Evolutionary conservation across 2,113 vertebrate species (phyloP).

Genomic region (Oryzias melastigma): DNA sequence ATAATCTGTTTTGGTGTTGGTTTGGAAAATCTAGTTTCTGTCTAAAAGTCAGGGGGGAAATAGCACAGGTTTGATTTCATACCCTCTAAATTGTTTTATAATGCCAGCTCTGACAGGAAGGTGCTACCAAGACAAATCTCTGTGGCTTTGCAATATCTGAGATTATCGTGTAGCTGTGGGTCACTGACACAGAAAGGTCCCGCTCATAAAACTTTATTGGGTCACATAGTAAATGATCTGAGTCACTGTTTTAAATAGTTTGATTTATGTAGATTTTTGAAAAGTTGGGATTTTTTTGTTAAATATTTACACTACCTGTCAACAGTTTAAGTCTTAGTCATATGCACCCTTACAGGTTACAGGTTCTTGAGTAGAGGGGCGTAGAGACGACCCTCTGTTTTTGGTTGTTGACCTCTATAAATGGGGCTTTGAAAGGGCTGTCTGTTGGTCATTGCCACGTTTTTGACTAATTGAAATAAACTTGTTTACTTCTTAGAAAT

Average conservation of each 20-base stretch:
- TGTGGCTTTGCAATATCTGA: conserved; percentile 38
- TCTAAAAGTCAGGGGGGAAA: conserved; percentile 14
- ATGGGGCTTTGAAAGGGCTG: too few relatives aligned
- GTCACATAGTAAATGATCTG: background rate
- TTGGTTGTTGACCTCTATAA: too few relatives aligned
- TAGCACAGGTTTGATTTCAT: conserved; percentile 23
- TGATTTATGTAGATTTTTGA: background rate
- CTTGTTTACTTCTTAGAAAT: too few relatives aligned
- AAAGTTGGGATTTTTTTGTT: background rate
- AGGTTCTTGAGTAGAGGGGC: too few relatives aligned
- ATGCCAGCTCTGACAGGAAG: conserved; percentile 23
- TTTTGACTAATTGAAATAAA: too few relatives aligned
- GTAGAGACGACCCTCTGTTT: too few relatives aligned
- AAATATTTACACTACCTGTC: too few relatives aligned
- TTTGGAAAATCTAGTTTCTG: conserved; percentile 29
- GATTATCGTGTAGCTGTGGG: conserved; percentile 57
- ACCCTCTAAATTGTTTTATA: conserved; percentile 33
- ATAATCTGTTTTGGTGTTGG: conserved; percentile 6
- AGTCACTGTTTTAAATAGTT: background rate
- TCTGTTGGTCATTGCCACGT: too few relatives aligned
- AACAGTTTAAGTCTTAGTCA: too few relatives aligned
- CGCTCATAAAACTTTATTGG: conserved; percentile 27
- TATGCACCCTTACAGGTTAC: too few relatives aligned
- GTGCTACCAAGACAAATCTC: conserved; percentile 39
- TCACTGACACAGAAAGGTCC: conserved; percentile 24